Percentiles rank a stretch among this genome's conserved stretches.
phyloP scores from a whole-genome alignment of 2,888 invertebrate species.

The Perizoma affinitatum region DNA sequence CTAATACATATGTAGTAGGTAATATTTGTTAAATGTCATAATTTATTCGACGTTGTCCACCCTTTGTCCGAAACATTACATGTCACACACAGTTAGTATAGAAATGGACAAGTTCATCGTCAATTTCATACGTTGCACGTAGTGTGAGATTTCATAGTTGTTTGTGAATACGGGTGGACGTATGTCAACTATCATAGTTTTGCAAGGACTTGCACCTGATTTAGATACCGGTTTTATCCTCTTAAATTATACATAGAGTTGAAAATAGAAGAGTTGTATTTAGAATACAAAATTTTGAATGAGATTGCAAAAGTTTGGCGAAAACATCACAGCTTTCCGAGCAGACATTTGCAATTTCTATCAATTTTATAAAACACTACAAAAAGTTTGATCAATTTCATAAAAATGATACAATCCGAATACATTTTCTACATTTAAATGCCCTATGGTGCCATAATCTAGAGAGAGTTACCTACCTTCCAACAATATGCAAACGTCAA shows the following conservation, averaged over 20 bases:
- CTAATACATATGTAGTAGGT: too few relatives aligned
- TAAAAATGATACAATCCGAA: constrained; percentile 38
- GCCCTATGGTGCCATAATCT: constrained; percentile 56
- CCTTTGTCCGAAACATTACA: too few relatives aligned
- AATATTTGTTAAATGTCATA: too few relatives aligned
- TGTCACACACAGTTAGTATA: too few relatives aligned
- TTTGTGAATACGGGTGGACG: constrained; percentile 5
- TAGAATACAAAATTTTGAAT: constrained; percentile 61
- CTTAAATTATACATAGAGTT: constrained; percentile 52
- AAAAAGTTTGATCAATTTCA: constrained; percentile 61
- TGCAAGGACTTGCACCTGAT: neutral
- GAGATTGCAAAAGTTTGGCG: constrained; percentile 42
- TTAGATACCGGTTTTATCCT: constrained; percentile 13
- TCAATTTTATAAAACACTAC: constrained; percentile 69
- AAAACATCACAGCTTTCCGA: constrained; percentile 23
- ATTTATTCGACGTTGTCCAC: too few relatives aligned
- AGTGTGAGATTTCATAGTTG: neutral
- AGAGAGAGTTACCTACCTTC: constrained; percentile 59
- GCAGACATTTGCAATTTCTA: constrained; percentile 46
- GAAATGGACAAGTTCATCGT: too few relatives aligned
- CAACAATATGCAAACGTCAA: constrained; percentile 50
- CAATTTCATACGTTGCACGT: too few relatives aligned
- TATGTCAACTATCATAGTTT: neutral
- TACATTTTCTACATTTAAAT: constrained; percentile 42
- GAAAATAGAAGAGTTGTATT: constrained; percentile 62